phyloP scores from a whole-genome alignment of 2,797 vertebrate genomes.

The Sternotherus odoratus region DNA sequence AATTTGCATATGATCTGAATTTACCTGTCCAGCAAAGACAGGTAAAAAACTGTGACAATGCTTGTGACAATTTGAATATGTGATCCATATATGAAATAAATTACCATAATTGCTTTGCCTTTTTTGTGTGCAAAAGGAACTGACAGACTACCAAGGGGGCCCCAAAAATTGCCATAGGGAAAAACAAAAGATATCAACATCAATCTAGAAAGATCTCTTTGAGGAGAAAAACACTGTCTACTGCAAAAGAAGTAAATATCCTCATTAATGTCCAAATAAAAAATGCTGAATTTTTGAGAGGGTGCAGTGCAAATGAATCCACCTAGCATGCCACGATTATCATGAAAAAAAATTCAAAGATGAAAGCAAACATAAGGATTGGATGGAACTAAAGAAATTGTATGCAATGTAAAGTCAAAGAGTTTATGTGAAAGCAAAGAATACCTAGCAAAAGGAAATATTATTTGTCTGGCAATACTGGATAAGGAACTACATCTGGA shows the following conservation, averaged over 20 bases:
- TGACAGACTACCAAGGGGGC: conserved; percentile 60
- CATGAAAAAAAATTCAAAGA: conserved; percentile 39
- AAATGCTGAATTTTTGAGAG: conserved; percentile 32
- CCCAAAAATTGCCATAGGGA: conserved; percentile 64
- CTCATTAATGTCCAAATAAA: conserved; percentile 41
- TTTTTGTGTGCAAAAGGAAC: conserved; percentile 65
- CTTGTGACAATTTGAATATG: background rate
- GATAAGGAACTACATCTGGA: background rate
- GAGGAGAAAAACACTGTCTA: conserved; percentile 65
- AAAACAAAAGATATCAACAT: conserved; percentile 74
- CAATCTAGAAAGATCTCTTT: conserved; percentile 67
- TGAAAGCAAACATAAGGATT: conserved; percentile 54
- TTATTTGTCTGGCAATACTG: background rate
- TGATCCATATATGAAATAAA: conserved; percentile 39
- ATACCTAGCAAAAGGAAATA: conserved; percentile 42
- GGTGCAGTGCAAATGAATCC: conserved; percentile 41
- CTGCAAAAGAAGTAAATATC: conserved; percentile 44
- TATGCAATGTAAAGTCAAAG: background rate
- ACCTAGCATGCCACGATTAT: background rate
- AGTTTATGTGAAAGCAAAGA: conserved; percentile 50
- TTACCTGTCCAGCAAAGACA: conserved; percentile 18
- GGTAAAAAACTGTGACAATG: background rate
- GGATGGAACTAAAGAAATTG: conserved; percentile 34
- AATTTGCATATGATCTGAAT: background rate
- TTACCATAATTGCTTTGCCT: conserved; percentile 55